Evolutionary conservation across 2,888 invertebrate species (phyloP), one percentile per base, ranked within the genome.

Genomic region (Aphidius colemani): DNA sequence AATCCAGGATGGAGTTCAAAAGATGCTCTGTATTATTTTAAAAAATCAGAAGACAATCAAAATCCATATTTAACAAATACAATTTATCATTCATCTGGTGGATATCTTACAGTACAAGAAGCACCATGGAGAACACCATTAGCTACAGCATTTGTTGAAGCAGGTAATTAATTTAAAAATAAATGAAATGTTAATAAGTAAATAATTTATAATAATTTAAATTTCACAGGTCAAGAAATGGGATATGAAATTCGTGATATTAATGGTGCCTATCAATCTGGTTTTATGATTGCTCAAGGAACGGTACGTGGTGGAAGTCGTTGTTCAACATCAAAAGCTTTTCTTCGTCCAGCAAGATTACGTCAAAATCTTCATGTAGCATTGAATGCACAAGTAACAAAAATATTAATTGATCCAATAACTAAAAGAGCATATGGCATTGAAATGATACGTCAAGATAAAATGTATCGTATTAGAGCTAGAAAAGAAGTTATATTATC

Each of bases 251-350:
- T 94, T 76, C 85, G 94, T 53, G 95, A 96, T 76, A 89, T 94
- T 50, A 95, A 96, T 78, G 95, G 95, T 0, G 92, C 92, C 73
- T 88, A 88, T 67, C 94, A 95, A 80, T 89, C 92, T 0, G 95
- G 95, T 0, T 94, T 95, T 74, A 94, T 94, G 93, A 90, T 94
- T 50, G 93, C 94, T 0, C 95, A 95, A 79, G 92, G 93, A 4
- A 92, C 93, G 0, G 84, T 89, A 0, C 82, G 93, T 63, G 85
- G 90, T 13, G 95, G 95, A 0, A 90, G 93, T 45, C 87, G 96
- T 1, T 96, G 96, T 77, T 94, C 94, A 6, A 93, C 94, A 0
- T 90, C 93, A 0, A 95, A 95, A 83, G 95, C 95, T 0, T 96
- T 95, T 73, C 81, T 96, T 2, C 84, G 95, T 63, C 92, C 95